Base-by-base conservation (phyloP, 2,113 vertebrate species). In the Cinclus cinclus region DNA sequence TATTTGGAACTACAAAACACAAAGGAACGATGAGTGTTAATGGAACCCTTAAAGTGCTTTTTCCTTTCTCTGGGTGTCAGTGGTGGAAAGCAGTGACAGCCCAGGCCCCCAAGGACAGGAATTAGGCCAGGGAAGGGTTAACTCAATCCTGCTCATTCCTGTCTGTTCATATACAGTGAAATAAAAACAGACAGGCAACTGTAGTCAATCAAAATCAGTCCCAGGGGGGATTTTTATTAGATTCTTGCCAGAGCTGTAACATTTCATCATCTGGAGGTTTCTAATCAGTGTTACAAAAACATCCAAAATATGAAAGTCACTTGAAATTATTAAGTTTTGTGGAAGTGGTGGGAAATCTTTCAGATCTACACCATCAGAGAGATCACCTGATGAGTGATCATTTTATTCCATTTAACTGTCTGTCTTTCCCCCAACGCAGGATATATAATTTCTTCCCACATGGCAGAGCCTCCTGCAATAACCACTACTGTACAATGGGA, bases 191-290 rank as follows among this genome's bases (percentile, higher is more conserved):
- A 74, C 67, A 86, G 75, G 93, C 82, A 91, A 94, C 90, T 80
- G 56, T 9, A 94, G 94, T 95, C 95, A 96, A 94, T 96, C 90
- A 92, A 83, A 94, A 83, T 44, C 67, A 86, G 16, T 95, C 92
- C 85, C 92, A 70, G 76, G 76, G 64, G 90, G 44, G 18, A 74
- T 78, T 88, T 88, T 95, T 94, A 94, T 97, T 94, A 97, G 90
- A 93, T 95, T 83, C 75, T 85, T 85, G 33, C 75, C 2, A 0
- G 67, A 87, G 82, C 81, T 44, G 71, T 46, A 90, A 91, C 87
- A 60, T 90, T 95, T 96, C 76, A 93, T 94, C 93, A 95, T 35
- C 92, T 74, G 50, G 71, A 83, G 79, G 44, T 56, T 95, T 94
- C 96, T 88, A 93, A 93, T 83, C 93, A 92, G 92, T 11, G 82